Evolutionary conservation across 2,888 invertebrate genomes (phyloP).

Genomic region (Lycocerus yunnanus): DNA sequence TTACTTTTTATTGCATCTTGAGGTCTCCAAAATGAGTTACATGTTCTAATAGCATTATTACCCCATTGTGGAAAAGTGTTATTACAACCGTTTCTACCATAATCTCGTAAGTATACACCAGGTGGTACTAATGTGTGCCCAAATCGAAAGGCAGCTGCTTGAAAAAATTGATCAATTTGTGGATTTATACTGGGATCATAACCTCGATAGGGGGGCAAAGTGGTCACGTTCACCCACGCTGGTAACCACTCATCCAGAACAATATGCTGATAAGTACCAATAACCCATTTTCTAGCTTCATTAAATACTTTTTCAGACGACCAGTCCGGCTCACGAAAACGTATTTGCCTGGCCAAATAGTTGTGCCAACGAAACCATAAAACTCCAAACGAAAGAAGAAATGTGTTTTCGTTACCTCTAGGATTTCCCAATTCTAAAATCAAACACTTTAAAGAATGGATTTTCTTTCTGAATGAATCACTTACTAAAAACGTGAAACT

Average conservation of each 20-base stretch:
- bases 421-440: slow-evolving; percentile 59
- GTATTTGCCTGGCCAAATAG: slow-evolving; percentile 53
- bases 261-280: slow-evolving; percentile 60
- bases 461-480: too few species aligned
- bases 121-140: slow-evolving; percentile 64
- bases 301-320: slow-evolving; percentile 58
- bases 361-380: slow-evolving; percentile 64
- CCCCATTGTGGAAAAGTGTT: slow-evolving; percentile 41
- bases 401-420: slow-evolving; percentile 61
- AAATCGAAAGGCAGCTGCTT: slow-evolving; percentile 65
- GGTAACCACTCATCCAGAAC: slow-evolving; percentile 60
- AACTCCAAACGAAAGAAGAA: slow-evolving; percentile 59
- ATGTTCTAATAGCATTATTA: slow-evolving; percentile 54
- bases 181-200: slow-evolving; percentile 62
- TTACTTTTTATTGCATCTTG: slow-evolving; percentile 50
- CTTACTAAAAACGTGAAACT: slow-evolving; percentile 62
- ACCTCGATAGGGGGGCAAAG: slow-evolving; percentile 43
- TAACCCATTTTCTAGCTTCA: slow-evolving; percentile 63
- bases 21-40: slow-evolving; percentile 61
- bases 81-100: slow-evolving; percentile 51
- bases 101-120: slow-evolving; percentile 58
- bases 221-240: slow-evolving; percentile 49
- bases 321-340: slow-evolving; percentile 50
- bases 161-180: slow-evolving; percentile 65
- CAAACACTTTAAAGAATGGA: not conserved